Evolutionary conservation across 2,888 invertebrate species (phyloP).

Genomic region (Eueremaeus valkanovi): DNA sequence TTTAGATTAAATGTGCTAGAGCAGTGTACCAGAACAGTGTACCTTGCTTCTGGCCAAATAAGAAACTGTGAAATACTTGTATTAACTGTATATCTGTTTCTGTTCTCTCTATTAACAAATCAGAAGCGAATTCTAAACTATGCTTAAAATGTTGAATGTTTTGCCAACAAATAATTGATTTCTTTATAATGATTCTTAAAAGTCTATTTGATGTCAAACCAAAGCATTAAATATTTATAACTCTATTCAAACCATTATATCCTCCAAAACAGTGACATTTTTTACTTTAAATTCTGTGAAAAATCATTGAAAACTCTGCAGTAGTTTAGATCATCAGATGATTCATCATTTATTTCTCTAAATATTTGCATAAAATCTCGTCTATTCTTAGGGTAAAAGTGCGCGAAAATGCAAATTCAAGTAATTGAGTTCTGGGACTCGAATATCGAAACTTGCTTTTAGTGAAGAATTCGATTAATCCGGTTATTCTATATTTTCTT

Average conservation of each 20-base stretch:
- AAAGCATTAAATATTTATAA: conserved; percentile 28
- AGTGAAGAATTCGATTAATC: conserved; percentile 16
- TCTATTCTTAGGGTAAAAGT: conserved; percentile 24
- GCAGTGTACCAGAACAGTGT: too few species aligned
- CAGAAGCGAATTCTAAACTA: too few species aligned
- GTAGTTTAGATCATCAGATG: conserved; percentile 19
- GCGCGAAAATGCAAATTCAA: conserved; percentile 14
- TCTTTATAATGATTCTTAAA: neutral
- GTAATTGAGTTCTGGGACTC: conserved; percentile 30
- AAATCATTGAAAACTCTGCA: neutral
- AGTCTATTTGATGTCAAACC: conserved; percentile 14
- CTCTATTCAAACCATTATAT: conserved; percentile 17
- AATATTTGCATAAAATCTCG: conserved; percentile 30
- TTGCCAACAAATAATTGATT: too few species aligned
- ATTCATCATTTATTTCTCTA: conserved; percentile 23
- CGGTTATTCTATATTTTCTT: neutral
- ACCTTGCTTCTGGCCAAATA: too few species aligned
- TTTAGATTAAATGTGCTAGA: too few species aligned
- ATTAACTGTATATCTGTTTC: too few species aligned
- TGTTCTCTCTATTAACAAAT: too few species aligned
- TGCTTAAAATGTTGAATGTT: too few species aligned
- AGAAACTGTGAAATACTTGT: too few species aligned
- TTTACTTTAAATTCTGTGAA: neutral
- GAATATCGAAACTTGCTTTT: conserved; percentile 14
- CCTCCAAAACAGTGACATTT: neutral